A percentile compares a stretch with the other conserved stretches of the same genome.
Evolutionary conservation across 2,888 invertebrate genomes (phyloP).

Genomic region (Adela reaumurella): DNA sequence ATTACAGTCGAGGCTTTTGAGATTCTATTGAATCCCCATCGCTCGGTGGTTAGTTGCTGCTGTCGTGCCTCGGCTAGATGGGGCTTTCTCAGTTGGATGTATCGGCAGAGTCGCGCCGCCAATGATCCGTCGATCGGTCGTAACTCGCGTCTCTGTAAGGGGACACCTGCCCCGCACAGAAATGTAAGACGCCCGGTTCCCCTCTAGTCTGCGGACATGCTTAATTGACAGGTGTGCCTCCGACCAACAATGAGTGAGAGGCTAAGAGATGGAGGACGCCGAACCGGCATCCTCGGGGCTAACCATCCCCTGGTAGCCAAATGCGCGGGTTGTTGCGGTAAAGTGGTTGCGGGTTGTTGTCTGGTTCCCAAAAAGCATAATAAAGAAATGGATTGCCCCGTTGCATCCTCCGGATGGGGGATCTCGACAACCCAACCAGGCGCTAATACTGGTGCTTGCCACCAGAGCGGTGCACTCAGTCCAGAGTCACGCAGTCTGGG

Average conservation of each 20-base stretch:
- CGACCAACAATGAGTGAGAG: neutral
- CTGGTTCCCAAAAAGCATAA: too few species aligned
- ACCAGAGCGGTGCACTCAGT: conserved; percentile 41
- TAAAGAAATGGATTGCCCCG: neutral
- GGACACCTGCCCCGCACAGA: too few species aligned
- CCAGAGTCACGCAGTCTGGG: conserved; percentile 39
- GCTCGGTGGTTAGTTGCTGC: neutral
- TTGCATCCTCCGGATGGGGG: neutral
- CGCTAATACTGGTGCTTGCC: conserved; percentile 9
- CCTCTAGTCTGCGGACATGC: neutral
- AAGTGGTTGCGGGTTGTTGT: too few species aligned
- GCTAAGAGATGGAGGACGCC: neutral
- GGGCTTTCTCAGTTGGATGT: too few species aligned
- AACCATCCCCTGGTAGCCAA: neutral
- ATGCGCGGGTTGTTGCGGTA: neutral
- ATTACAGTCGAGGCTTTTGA: neutral
- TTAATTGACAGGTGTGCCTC: neutral
- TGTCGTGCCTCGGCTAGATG: neutral
- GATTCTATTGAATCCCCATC: too few species aligned
- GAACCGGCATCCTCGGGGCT: neutral
- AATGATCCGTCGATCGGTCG: too few species aligned
- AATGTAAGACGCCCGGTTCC: neutral
- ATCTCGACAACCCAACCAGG: neutral
- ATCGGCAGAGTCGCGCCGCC: too few species aligned
- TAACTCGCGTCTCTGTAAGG: too few species aligned